Evolutionary conservation across 2,113 vertebrate species (phyloP), one percentile per base, ranked within the genome.

Genomic region (Tupaia chinensis): DNA sequence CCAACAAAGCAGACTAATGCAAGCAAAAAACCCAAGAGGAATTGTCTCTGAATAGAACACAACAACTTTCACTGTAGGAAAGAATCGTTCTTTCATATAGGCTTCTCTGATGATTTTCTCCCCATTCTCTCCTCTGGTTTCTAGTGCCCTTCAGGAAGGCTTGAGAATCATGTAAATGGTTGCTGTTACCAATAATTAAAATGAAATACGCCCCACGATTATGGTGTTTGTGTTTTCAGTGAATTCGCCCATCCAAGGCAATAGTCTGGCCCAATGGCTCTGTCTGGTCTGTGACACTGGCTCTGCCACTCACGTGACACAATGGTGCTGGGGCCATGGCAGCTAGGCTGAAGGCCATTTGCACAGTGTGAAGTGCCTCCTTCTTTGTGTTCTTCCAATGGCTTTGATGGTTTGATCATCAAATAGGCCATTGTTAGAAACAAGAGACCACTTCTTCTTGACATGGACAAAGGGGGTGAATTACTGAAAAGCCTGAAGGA

Each of bases 381-480:
- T 54, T 53, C 86, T 97, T 96, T 97, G 96, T 98, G 89, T 56
- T 1, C 25, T 61, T 54, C 74, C 91, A 27, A 86, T 84, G 93
- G 44, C 95, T 96, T 95, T 94, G 83, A 92, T 95, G 89, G 94
- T 91, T 89, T 54, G 91, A 82, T 22, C 90, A 29, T 90, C 90
- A 93, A 90, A 54, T 56, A 81, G 86, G 22, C 58, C 72, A 94
- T 96, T 97, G 96, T 97, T 77, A 25, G 66, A 83, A 95, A 97
- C 95, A 98, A 98, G 93, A 87, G 91, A 84, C 79, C 80, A 84
- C 93, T 98, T 98, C 89, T 96, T 97, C 89, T 25, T 80, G 93
- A 80, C 87, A 22, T 19, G 86, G 83, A 96, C 93, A 97, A 93
- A 96, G 91, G 53, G 53, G 22, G 58, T 44, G 70, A 93, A 79